Evolutionary conservation across 2,797 vertebrate genomes (phyloP).

Genomic region (Protonibea diacanthus): DNA sequence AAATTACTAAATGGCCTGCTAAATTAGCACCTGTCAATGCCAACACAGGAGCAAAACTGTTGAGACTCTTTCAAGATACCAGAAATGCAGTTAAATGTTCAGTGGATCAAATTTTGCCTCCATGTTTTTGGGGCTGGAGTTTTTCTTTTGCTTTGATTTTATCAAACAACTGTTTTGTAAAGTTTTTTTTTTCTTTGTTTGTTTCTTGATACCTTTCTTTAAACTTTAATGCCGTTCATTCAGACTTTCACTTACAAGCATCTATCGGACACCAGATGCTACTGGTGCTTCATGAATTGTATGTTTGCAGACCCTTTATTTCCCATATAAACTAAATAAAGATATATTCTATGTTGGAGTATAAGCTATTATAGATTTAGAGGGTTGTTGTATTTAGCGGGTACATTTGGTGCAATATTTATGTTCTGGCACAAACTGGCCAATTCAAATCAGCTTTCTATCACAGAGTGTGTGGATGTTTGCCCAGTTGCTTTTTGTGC

Average conservation of each 20-base stretch:
- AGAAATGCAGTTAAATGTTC: constrained; percentile 63
- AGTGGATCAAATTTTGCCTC: constrained; percentile 63
- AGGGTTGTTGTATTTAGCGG: constrained; percentile 80
- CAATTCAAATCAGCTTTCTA: constrained; percentile 70
- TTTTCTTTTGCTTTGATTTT: constrained; percentile 72
- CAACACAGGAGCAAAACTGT: constrained; percentile 30
- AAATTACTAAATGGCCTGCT: constrained; percentile 36
- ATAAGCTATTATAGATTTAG: constrained; percentile 75
- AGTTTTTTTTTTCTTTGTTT: constrained; percentile 31
- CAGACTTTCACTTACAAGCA: constrained; percentile 66
- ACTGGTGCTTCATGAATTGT: constrained; percentile 68
- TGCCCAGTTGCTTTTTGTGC: constrained; percentile 71
- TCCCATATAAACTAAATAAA: constrained; percentile 80
- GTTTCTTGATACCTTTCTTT: constrained; percentile 51
- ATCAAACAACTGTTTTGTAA: constrained; percentile 73
- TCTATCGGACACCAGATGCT: constrained; percentile 62
- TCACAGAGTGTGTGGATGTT: constrained; percentile 58
- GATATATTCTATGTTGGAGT: constrained; percentile 83
- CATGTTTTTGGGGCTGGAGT: constrained; percentile 53
- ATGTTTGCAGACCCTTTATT: constrained; percentile 77
- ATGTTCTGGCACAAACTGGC: constrained; percentile 73
- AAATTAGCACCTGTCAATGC: constrained; percentile 36
- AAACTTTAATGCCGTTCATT: constrained; percentile 57
- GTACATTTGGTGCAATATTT: constrained; percentile 87
- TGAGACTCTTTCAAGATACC: constrained; percentile 43